Percentiles rank a stretch among this genome's conserved stretches.
phyloP scores from a whole-genome alignment of 1,140 invertebrate genomes.

The Drosophila pruinosa region DNA sequence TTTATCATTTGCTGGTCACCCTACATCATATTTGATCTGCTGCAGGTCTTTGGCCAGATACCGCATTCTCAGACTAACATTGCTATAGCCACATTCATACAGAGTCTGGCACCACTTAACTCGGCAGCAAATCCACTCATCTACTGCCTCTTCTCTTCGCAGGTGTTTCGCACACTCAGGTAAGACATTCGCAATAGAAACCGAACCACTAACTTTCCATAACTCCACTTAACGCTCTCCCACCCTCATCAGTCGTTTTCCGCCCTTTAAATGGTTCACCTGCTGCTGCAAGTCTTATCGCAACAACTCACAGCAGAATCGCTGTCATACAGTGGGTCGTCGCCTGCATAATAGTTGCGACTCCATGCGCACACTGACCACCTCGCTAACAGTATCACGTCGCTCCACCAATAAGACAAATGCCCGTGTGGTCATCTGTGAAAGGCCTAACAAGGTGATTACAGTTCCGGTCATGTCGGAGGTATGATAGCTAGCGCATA shows the following conservation, averaged over 20 bases:
- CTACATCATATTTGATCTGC: constrained; percentile 95
- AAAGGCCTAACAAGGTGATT: constrained; percentile 66
- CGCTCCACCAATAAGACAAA: constrained; percentile 75
- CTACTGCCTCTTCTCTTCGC: constrained; percentile 96
- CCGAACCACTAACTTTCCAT: background rate
- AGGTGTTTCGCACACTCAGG: constrained; percentile 94
- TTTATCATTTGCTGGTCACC: constrained; percentile 98
- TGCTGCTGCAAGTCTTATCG: constrained; percentile 82
- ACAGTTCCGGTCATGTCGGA: constrained; percentile 77
- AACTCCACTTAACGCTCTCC: background rate
- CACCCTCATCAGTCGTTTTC: constrained; percentile 71
- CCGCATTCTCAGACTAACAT: constrained; percentile 91
- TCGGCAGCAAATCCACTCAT: constrained; percentile 97
- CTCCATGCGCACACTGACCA: constrained; percentile 81
- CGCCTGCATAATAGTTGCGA: constrained; percentile 80
- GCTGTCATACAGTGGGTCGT: constrained; percentile 72
- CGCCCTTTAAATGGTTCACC: constrained; percentile 83
- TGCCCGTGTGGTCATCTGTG: constrained; percentile 76
- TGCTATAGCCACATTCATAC: constrained; percentile 95
- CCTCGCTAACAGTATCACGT: constrained; percentile 74
- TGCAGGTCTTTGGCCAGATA: constrained; percentile 94
- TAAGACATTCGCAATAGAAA: constrained; percentile 82
- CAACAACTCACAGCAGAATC: constrained; percentile 71
- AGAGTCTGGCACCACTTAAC: constrained; percentile 96
- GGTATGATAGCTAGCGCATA: constrained; percentile 79